Percentiles rank a stretch among this genome's conserved stretches.
phyloP scores from a whole-genome alignment of 2,888 invertebrate species.

The Ichneumon xanthorius region DNA sequence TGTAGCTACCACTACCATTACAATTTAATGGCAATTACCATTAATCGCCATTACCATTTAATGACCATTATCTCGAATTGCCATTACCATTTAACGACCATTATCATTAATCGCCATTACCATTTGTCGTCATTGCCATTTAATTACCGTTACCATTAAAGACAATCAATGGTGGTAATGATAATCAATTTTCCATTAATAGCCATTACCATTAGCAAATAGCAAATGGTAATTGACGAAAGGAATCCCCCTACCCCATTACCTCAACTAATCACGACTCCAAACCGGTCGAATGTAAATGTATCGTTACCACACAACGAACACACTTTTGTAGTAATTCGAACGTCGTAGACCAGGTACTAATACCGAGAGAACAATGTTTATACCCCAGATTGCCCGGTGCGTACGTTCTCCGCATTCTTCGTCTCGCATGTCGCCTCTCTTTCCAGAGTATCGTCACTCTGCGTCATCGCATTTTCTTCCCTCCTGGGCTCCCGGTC shows the following conservation, averaged over 20 bases:
- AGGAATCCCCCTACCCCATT: not conserved
- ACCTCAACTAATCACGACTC: not conserved
- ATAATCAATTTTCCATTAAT: not conserved
- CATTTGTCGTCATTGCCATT: not conserved
- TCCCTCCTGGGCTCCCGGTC: not conserved
- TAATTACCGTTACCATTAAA: not conserved
- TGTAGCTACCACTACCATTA: not conserved
- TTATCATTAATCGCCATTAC: not conserved
- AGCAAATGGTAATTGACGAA: not conserved
- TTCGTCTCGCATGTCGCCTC: slow-evolving; percentile 28
- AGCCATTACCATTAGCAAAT: not conserved
- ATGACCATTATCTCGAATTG: not conserved
- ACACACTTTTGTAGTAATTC: not conserved
- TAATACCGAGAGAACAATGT: slow-evolving; percentile 13
- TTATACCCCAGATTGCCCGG: slow-evolving; percentile 42
- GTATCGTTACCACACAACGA: not conserved
- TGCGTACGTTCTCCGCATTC: slow-evolving; percentile 11
- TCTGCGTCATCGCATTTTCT: slow-evolving; percentile 49
- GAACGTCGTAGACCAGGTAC: not conserved
- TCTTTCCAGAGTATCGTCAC: slow-evolving; percentile 34
- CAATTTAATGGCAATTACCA: not conserved
- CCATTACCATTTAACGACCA: not conserved
- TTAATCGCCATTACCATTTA: not conserved
- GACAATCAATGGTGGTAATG: not conserved
- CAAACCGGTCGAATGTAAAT: not conserved